Evolutionary conservation across 2,888 invertebrate genomes (phyloP).

Genomic region (Bursaphelenchus okinawaensis): DNA sequence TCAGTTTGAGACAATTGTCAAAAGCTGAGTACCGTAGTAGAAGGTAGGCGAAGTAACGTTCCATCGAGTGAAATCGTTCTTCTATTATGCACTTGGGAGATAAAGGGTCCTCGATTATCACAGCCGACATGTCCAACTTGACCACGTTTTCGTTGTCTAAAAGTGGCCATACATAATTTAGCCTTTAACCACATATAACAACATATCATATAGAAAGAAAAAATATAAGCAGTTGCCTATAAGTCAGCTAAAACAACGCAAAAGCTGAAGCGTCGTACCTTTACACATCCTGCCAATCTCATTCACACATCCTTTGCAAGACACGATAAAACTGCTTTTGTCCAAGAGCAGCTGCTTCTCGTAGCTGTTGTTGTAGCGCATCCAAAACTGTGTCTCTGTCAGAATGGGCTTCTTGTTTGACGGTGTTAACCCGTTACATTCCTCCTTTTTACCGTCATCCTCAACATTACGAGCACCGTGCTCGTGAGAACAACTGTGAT

Average conservation of each 20-base stretch:
- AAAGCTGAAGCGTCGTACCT: too few species aligned
- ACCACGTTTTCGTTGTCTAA: conserved; percentile 8
- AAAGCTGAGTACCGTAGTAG: conserved; percentile 3
- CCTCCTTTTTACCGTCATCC: not conserved
- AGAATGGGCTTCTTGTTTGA: not conserved
- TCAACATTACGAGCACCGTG: not conserved
- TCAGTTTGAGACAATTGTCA: conserved; percentile 5
- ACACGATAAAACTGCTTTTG: not conserved
- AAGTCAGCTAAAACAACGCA: too few species aligned
- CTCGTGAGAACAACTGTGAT: not conserved
- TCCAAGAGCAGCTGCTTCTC: not conserved
- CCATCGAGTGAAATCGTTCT: conserved; percentile 6
- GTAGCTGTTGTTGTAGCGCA: not conserved
- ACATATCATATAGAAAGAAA: too few species aligned
- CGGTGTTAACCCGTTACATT: not conserved
- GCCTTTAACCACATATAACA: too few species aligned
- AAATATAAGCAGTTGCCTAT: too few species aligned
- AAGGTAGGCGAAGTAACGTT: conserved; percentile 7
- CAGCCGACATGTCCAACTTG: conserved; percentile 3
- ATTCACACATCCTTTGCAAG: not conserved
- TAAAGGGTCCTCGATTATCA: conserved; percentile 2
- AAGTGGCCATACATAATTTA: not conserved
- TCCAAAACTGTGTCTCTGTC: not conserved
- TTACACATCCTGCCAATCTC: not conserved
- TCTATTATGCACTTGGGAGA: not conserved